These are phyloP conservation scores for Lepisosteus oculatus DNA, from an alignment of 2,113 vertebrate species.

Conservation along the genomic window DNA sequence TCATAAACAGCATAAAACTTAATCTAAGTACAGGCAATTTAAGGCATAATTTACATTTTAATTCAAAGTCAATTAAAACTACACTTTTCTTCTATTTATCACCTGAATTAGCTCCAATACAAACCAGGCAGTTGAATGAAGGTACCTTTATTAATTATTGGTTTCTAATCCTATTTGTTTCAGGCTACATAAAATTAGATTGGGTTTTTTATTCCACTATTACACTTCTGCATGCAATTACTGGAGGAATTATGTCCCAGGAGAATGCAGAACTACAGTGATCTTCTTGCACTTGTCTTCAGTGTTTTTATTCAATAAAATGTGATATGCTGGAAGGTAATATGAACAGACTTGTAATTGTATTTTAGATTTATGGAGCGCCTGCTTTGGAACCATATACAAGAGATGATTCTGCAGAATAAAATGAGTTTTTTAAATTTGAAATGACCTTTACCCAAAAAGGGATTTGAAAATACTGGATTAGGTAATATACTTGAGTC, in stretches of 20 bases:
- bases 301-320: constrained; percentile 22
- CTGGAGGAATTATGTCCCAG: constrained; percentile 10
- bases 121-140: background rate
- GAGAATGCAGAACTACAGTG: constrained; percentile 7
- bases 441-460: constrained; percentile 3
- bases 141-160: constrained; percentile 12
- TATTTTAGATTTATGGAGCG: constrained; percentile 15
- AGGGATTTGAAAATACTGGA: constrained; percentile 32
- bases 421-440: constrained; percentile 22
- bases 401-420: background rate
- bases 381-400: background rate
- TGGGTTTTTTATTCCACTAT: constrained; percentile 8
- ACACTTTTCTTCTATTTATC: background rate
- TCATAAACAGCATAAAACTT: too few species aligned
- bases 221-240: constrained; percentile 30
- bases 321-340: constrained; percentile 6
- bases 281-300: constrained; percentile 18
- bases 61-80: background rate
- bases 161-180: constrained; percentile 7
- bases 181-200: constrained; percentile 10
- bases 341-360: constrained; percentile 7
- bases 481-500: background rate
- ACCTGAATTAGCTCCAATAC: background rate
- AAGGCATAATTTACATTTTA: too few species aligned
- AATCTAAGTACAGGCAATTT: too few species aligned